Evolutionary conservation across 2,797 vertebrate species (phyloP).

Genomic region (Echeneis naucrates): DNA sequence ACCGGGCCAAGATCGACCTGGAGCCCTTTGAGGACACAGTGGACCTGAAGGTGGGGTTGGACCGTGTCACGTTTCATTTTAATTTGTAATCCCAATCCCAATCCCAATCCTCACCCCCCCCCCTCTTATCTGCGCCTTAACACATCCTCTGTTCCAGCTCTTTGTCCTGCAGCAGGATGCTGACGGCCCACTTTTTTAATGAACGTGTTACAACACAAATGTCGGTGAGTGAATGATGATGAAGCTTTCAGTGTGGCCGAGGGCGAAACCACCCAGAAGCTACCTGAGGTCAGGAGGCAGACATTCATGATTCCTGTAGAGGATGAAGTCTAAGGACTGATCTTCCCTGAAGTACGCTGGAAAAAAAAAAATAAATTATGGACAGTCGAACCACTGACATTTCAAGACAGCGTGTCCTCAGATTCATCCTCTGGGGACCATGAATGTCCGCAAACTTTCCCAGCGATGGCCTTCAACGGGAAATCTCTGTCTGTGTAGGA

Average conservation of each 20-base stretch:
- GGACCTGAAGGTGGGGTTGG: conserved; percentile 84
- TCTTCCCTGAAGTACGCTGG: too few species aligned
- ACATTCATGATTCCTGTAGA: not conserved
- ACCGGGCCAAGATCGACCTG: conserved; percentile 94
- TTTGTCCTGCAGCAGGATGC: conserved; percentile 10
- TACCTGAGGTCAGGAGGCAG: not conserved
- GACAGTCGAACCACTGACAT: too few species aligned
- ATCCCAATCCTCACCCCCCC: not conserved
- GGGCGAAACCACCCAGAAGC: too few species aligned
- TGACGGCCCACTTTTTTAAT: conserved; percentile 11
- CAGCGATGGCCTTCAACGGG: too few species aligned
- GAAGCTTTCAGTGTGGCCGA: too few species aligned
- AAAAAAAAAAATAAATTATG: too few species aligned
- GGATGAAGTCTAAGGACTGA: not conserved
- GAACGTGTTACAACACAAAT: too few species aligned
- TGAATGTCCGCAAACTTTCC: not conserved
- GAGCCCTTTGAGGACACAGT: conserved; percentile 88
- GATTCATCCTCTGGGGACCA: too few species aligned
- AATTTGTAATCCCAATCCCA: too few species aligned
- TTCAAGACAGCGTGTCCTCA: too few species aligned
- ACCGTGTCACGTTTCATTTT: not conserved
- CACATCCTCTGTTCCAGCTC: not conserved
- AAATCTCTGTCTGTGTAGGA: conserved; percentile 61
- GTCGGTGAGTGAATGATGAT: too few species aligned
- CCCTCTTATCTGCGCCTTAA: conserved; percentile 14